phyloP scores from a whole-genome alignment of 2,888 invertebrate species.

The Sericinus montela region DNA sequence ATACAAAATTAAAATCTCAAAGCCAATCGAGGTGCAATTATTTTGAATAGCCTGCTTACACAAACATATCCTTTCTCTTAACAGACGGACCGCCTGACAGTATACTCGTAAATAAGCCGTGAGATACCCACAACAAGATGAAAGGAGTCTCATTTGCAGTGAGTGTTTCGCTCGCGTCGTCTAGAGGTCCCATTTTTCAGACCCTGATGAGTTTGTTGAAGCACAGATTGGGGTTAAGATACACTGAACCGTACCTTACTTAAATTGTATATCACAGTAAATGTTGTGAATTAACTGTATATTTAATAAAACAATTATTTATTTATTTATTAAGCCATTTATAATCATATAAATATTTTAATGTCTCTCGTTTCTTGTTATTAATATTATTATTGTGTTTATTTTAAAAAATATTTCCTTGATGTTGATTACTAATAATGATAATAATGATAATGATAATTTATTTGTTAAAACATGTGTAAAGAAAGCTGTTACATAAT shows the following conservation, averaged over 20 bases:
- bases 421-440: no score
- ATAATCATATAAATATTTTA: no score
- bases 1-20: background rate
- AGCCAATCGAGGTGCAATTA: conserved; percentile 9
- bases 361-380: no score
- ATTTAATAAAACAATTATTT: no score
- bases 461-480: no score
- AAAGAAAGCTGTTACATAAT: no score
- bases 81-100: conserved; percentile 17
- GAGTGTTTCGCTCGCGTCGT: conserved; percentile 44
- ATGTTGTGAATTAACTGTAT: no score
- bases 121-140: conserved; percentile 31
- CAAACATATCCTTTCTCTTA: conserved; percentile 16
- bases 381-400: no score
- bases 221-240: conserved; percentile 28
- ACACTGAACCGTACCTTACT: conserved; percentile 25
- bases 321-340: no score
- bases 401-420: no score
- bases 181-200: conserved; percentile 53
- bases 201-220: conserved; percentile 49
- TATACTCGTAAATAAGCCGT: conserved; percentile 42
- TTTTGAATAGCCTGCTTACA: conserved; percentile 22
- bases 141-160: conserved; percentile 61
- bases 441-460: no score
- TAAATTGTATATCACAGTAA: background rate